Evolutionary conservation across 2,888 invertebrate genomes (phyloP), one percentile per base, ranked within the genome.

Genomic region (Drosophila incognita): DNA sequence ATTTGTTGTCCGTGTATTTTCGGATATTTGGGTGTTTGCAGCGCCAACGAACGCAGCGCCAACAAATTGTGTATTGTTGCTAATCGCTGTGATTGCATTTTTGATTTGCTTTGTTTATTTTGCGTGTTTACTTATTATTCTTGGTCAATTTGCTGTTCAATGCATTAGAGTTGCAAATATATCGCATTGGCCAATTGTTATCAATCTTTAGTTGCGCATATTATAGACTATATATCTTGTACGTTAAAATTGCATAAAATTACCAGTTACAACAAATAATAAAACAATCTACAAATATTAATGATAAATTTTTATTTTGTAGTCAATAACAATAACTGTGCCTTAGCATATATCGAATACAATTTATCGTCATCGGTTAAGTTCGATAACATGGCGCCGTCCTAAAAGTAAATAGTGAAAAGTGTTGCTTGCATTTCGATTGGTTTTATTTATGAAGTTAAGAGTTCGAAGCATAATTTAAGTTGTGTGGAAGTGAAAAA

Each of bases 11-110:
- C 70, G 4, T 27, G 27, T 40, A n/a, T 10, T 49, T 27, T 48
- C 4, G 27, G 1, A 42, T 54, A 36, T 56, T 68, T 77, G 0
- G 74, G 64, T 18, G 65, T 13, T 57, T 70, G 70, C 48, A 70
- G 33, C 4, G 51, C 51, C 6, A 62, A 52, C 2, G 79, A 66
- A 42, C 66, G 72, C 4, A 66, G 46, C n/a, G 74, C 56, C 36
- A 74, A 18, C 21, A 78, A 38, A n/a, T 56, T 77, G 40, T 82
- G 81, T 36, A 80, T 66, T 13, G 60, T 4, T 48, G 57, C 57
- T 51, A 79, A 40, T 15, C 81, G 62, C 40, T 68, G 67, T 11
- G 59, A 59, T 15, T 76, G 78, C 81, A 79, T 77, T 65, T 62
- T 62, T 60, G 4, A 13, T 15, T 33, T 56, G n/a, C 1, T n/a